Evolutionary conservation across 2,888 invertebrate genomes (phyloP).

Genomic region (Pristionchus exspectatus): DNA sequence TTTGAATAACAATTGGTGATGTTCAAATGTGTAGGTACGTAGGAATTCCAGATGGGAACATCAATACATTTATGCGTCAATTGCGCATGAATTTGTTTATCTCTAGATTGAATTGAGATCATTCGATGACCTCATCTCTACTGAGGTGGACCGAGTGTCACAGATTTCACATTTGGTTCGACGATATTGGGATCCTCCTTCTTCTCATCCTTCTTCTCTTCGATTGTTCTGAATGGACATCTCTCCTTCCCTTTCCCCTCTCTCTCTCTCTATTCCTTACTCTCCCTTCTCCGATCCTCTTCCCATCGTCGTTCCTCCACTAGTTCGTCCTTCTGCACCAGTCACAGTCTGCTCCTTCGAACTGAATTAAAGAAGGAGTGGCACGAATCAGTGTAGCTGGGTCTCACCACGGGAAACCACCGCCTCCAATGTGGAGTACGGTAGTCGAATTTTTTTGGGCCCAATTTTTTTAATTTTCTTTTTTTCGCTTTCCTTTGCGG

Average conservation of each 20-base stretch:
- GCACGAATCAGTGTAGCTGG: no score
- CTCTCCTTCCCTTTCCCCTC: not conserved
- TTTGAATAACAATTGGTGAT: not conserved
- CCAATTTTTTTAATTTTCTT: no score
- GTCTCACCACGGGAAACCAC: no score
- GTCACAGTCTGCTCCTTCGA: not conserved
- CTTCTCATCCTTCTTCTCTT: not conserved
- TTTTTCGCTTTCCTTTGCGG: no score
- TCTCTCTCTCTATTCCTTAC: not conserved
- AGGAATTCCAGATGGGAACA: not conserved
- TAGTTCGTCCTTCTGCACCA: not conserved
- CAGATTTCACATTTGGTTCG: not conserved
- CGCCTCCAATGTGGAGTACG: no score
- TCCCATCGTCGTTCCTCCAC: not conserved
- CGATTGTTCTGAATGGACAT: not conserved
- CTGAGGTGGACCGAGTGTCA: not conserved
- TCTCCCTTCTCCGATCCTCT: not conserved
- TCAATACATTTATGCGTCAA: not conserved
- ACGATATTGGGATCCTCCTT: not conserved
- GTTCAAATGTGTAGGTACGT: not conserved
- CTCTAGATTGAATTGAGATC: conserved; percentile 9
- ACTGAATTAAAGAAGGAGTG: no score
- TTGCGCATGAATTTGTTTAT: conserved; percentile 13
- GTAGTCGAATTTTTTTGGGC: no score
- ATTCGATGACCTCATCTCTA: not conserved